Evolutionary conservation across 2,113 vertebrate species (phyloP), one percentile per base, ranked within the genome.

Genomic region (Sinocyclocheilus grahami): DNA sequence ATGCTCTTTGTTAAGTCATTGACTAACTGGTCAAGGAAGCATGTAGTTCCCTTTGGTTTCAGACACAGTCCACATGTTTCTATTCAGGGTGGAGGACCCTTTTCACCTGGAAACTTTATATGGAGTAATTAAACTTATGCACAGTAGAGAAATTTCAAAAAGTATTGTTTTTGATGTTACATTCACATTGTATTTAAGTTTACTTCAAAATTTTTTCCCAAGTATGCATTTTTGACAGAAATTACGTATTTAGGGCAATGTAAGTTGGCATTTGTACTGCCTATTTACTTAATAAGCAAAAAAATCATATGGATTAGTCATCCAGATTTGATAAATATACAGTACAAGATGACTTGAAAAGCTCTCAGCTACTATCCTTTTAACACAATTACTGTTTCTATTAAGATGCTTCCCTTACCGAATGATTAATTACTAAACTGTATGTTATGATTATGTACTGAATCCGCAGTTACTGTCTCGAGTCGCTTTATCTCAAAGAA

Each of bases 341-440:
- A 11, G 2, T 46, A 14, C n/a, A 11, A 51, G 13, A 63, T 81
- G 42, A 48, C 27, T 78, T 3, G 10, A 30, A 77, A 58, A 46
- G 13, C 48, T 10, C n/a, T 27, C 13, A 53, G 51, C 5, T 71
- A 6, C 16, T 46, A 37, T 76, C 13, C 55, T 24, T 75, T 81
- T 82, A 69, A 76, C 58, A 76, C 30, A 48, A 63, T 63, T 48
- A 85, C 30, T 10, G 20, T 75, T 85, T 39, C 78, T 55, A 24
- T 55, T 79, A 58, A 72, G 63, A 58, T 75, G 39, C 51, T 72
- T 39, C 9, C 42, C 69, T 18, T 46, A 74, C 30, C 3, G n/a
- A 80, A 69, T 77, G 1, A 13, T 81, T 89, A 30, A 72, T n/a
- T 60, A n/a, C 14, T 9, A 89, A 48, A 42, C 16, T 55, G 27